Base-by-base conservation (phyloP, 2,797 vertebrate species). In the Lacerta viridis region DNA sequence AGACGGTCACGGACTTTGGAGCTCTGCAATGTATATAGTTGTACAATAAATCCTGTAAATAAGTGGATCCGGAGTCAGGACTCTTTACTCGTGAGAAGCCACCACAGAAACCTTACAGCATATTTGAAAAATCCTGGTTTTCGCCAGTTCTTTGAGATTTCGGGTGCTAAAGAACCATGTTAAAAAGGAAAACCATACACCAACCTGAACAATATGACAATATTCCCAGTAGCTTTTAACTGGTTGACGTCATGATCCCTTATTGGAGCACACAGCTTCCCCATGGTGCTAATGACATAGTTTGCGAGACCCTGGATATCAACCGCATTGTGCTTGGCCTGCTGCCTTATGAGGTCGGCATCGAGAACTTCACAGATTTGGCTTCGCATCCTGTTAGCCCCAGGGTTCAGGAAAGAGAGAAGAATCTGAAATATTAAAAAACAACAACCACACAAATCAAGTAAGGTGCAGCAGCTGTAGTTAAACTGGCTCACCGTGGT, bases 351-450 rank as follows among this genome's bases (percentile, higher is more conserved):
- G 89, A 99, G 97, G 89, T 98, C 98, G 41, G 97, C 97, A 93
- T 99, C 98, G 85, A 99, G 94, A 88, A 99, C 98, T 94, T 99
- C 98, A 96, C 97, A 97, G 89, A 99, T 99, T 95, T 99, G 98
- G 89, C 97, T 98, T 85, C 97, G 97, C 93, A 99, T 98, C 85
- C 98, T 97, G 95, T 98, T 99, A 91, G 98, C 97, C 75, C 98
- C 98, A 74, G 98, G 98, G 86, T 98, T 98, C 80, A 99, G 96
- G 93, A 99, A 98, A 29, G 98, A 98, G 89, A 99, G 97, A 84
- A 99, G 97, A 90, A 97, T 98, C 98, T 99, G 89, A 61, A 90
- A 55, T 27, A 86, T 82, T 43, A 15, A 55, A 55, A 50, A 3
- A 50, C 3, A 55, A 46, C n/a, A 86, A 50, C 18, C 81, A 72